phyloP scores from a whole-genome alignment of 2,113 vertebrate genomes.

The Ceyx margarethae region DNA sequence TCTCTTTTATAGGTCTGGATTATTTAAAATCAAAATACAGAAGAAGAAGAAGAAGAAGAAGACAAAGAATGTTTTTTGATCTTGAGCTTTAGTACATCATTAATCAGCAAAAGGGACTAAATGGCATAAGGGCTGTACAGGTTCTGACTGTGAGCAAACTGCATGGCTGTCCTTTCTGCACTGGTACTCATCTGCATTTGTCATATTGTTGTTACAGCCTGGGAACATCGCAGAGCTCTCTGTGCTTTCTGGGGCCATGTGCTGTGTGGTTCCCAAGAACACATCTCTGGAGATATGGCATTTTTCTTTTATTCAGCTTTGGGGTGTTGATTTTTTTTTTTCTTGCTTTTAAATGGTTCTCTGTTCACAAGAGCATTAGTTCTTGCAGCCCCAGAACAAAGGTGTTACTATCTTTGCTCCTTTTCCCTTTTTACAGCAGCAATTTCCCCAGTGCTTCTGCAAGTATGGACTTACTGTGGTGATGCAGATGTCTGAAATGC shows the following conservation, averaged over 20 bases:
- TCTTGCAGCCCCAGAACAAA: neutral
- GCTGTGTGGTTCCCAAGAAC: neutral
- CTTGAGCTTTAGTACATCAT: neutral
- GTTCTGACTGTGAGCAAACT: neutral
- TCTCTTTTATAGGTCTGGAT: neutral
- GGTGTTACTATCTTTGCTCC: neutral
- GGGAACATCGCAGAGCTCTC: neutral
- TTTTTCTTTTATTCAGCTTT: neutral
- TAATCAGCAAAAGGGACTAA: neutral
- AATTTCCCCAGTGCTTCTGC: neutral
- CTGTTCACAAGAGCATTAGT: neutral
- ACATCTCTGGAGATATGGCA: neutral
- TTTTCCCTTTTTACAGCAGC: neutral
- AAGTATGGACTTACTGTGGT: neutral
- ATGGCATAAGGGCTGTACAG: neutral
- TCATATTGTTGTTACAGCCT: neutral
- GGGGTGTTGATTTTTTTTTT: neutral
- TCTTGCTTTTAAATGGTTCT: neutral
- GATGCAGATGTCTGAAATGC: constrained; percentile 5
- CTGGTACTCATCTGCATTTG: neutral
- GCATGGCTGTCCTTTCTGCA: neutral
- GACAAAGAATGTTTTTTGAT: neutral
- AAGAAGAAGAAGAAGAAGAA: neutral
- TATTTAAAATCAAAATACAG: neutral
- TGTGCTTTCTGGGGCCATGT: neutral